Evolutionary conservation across 2,113 vertebrate genomes (phyloP), one percentile per base, ranked within the genome.

Genomic region (Hemiprocne comata): DNA sequence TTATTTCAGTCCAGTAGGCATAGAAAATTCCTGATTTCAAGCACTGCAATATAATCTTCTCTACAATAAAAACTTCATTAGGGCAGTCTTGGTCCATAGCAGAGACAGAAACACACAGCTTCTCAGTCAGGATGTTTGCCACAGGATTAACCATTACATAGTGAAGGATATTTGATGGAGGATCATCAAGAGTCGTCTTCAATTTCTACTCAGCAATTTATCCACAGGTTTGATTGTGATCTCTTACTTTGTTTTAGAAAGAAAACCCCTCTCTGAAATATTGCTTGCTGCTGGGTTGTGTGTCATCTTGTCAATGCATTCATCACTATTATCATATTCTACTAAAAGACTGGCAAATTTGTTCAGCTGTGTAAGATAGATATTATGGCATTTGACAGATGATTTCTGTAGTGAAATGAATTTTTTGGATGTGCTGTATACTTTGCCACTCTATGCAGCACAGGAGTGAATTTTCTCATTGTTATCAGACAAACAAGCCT

Each of bases 261-360:
- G 83, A 87, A 93, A 96, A 94, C 71, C 80, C 87, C 75, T 79
- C 69, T 89, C 72, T 87, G 85, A 92, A 95, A 77, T 89, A 81
- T 28, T 36, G 18, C 73, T 70, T 69, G 70, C 91, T 85, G 29
- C 73, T 76, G 64, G 73, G 89, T 69, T 24, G 5, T 60, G 11
- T 90, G 81, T 86, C 91, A 71, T 46, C 83, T 79, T 96, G 95
- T 95, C 94, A 95, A 87, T 90, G 93, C 81, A 96, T 95, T 95
- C 95, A 95, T 97, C 94, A 96, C 85, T 71, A 95, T 96, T 96
- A 97, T 94, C 90, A 90, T 96, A 96, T 91, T 72, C 71, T 71
- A 40, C 91, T 81, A 55, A 89, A 94, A 95, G 95, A 97, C 33
- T 94, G 96, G 96, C 95, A 97, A 97, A 97, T 97, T 91, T 97